These are phyloP conservation scores for Spodoptera littoralis DNA, from an alignment of 2,888 invertebrate species.

Conservation along the genomic window DNA sequence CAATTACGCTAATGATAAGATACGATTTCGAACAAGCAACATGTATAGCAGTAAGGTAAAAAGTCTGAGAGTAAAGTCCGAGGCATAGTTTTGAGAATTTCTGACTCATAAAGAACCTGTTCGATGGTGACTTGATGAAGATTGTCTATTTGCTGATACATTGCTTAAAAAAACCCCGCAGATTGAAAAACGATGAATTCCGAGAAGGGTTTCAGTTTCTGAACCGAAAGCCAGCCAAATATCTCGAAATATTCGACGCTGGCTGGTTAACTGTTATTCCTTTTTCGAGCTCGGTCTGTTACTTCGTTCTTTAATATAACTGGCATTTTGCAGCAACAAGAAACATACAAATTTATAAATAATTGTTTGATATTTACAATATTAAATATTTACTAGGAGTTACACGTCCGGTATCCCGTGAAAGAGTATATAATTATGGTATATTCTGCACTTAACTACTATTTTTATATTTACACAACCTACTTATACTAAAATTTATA, in stretches of 20 bases:
- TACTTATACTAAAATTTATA: too few species aligned
- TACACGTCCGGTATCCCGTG: too few species aligned
- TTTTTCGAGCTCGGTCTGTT: background rate
- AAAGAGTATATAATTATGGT: too few species aligned
- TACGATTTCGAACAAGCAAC: constrained; percentile 8
- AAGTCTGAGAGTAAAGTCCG: constrained; percentile 19
- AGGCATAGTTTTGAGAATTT: constrained; percentile 14
- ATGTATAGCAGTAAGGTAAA: constrained; percentile 16
- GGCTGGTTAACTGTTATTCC: background rate
- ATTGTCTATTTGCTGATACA: background rate
- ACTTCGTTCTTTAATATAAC: background rate
- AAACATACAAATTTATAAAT: too few species aligned
- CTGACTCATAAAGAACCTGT: constrained; percentile 20
- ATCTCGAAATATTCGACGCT: background rate
- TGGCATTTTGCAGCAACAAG: background rate
- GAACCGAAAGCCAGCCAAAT: background rate
- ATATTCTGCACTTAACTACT: too few species aligned
- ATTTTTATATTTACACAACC: too few species aligned
- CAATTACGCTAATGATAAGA: constrained; percentile 22
- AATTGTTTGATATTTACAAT: too few species aligned
- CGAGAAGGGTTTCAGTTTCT: constrained; percentile 8
- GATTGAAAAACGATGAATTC: constrained; percentile 2
- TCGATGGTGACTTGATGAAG: constrained; percentile 6
- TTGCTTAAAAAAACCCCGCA: background rate
- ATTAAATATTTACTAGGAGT: too few species aligned